Evolutionary conservation across 2,113 vertebrate genomes (phyloP).

Genomic region (Probosciger aterrimus): DNA sequence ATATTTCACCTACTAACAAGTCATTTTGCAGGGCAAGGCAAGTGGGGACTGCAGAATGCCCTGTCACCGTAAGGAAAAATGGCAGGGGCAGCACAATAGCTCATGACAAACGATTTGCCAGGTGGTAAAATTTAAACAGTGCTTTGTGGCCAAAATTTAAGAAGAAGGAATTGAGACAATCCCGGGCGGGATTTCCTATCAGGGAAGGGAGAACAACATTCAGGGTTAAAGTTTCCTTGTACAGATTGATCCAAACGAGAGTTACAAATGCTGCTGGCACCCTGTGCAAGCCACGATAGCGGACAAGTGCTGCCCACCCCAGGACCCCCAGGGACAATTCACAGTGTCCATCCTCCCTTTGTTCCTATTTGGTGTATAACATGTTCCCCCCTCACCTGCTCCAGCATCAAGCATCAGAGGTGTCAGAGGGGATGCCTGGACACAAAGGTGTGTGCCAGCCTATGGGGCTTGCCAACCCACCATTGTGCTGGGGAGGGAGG

Average conservation of each 20-base stretch:
- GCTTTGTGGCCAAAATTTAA: not conserved
- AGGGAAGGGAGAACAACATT: accelerated
- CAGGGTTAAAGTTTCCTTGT: not conserved
- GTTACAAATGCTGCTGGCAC: accelerated
- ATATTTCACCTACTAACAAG: not conserved
- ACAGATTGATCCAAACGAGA: accelerated
- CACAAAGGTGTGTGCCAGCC: not conserved
- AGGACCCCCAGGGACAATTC: not conserved
- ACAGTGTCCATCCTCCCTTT: not conserved
- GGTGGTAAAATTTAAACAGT: not conserved
- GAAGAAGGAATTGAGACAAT: not conserved
- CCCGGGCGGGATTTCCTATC: not conserved
- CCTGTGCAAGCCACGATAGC: not conserved
- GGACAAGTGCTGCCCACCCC: not conserved
- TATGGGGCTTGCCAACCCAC: not conserved
- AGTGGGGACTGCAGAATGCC: not conserved
- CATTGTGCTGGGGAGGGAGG: not conserved
- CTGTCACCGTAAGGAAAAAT: not conserved
- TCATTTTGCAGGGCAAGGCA: not conserved
- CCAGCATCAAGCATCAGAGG: not conserved
- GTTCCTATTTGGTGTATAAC: accelerated
- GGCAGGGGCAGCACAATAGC: not conserved
- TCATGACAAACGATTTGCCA: not conserved
- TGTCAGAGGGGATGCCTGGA: accelerated
- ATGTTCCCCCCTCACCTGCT: not conserved